Evolutionary conservation across 2,888 invertebrate species (phyloP).

Genomic region (Phrixothrix hirtus): DNA sequence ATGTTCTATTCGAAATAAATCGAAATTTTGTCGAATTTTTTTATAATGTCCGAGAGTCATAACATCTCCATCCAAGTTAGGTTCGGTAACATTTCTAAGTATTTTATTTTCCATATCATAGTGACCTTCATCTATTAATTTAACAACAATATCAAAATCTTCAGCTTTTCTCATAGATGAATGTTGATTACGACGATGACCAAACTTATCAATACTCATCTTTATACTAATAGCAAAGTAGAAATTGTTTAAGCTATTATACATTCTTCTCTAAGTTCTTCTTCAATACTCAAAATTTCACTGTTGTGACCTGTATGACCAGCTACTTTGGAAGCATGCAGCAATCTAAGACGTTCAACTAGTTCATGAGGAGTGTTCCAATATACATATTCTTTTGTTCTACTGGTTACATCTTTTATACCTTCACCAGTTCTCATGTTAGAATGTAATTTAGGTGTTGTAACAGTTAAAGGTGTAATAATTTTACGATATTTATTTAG

Average conservation of each 20-base stretch:
- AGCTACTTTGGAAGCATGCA: conserved; percentile 8
- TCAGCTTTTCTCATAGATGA: no score
- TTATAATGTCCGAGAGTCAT: neutral
- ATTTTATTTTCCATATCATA: conserved; percentile 11
- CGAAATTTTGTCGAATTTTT: no score
- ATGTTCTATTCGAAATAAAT: no score
- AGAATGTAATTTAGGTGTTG: no score
- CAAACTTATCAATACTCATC: no score
- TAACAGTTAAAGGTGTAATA: conserved; percentile 3
- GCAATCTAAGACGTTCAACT: conserved; percentile 12
- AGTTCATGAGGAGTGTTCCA: conserved; percentile 12
- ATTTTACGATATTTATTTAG: conserved; percentile 26
- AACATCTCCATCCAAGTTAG: neutral
- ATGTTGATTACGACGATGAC: no score
- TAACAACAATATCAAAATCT: no score
- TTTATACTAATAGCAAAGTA: no score
- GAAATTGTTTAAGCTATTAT: conserved; percentile 1
- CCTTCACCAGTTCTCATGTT: neutral
- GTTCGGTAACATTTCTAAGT: conserved; percentile 8
- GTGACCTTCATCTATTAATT: no score
- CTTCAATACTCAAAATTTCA: no score
- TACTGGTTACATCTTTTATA: conserved; percentile 1
- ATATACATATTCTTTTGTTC: no score
- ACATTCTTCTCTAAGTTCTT: conserved; percentile 7
- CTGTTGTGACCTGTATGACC: conserved; percentile 12